phyloP scores from a whole-genome alignment of 2,888 invertebrate genomes.

The Aspidapion aeneum region DNA sequence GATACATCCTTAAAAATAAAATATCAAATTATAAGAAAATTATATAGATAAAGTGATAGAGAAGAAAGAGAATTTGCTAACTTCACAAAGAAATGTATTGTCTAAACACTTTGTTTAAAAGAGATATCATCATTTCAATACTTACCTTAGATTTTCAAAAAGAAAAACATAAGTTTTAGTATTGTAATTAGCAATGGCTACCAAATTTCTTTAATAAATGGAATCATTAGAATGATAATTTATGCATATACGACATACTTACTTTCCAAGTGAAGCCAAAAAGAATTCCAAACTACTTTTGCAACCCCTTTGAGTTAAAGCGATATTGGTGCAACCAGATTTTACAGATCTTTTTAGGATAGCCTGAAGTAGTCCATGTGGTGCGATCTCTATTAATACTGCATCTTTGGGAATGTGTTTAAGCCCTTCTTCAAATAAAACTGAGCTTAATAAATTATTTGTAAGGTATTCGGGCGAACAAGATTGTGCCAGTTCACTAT shows the following conservation, averaged over 20 bases:
- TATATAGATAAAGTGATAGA: too few relatives aligned
- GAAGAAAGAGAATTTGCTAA: too few relatives aligned
- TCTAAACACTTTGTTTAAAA: too few relatives aligned
- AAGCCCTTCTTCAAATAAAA: conserved; percentile 79
- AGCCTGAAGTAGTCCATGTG: conserved; percentile 85
- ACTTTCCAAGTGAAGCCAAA: conserved; percentile 64
- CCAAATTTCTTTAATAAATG: too few relatives aligned
- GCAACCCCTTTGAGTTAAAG: conserved; percentile 70
- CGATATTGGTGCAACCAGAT: conserved; percentile 67
- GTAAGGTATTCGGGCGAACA: conserved; percentile 67
- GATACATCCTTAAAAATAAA: conserved; percentile 62
- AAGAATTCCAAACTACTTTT: conserved; percentile 61
- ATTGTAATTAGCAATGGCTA: too few relatives aligned
- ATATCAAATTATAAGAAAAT: too few relatives aligned
- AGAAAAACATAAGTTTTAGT: too few relatives aligned
- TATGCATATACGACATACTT: too few relatives aligned
- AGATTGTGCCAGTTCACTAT: conserved; percentile 51
- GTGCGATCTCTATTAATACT: conserved; percentile 84
- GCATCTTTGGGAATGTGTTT: conserved; percentile 77
- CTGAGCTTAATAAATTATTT: conserved; percentile 64
- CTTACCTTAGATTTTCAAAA: too few relatives aligned
- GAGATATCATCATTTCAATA: too few relatives aligned
- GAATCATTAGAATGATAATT: too few relatives aligned
- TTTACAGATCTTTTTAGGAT: conserved; percentile 75
- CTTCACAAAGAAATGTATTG: too few relatives aligned